phyloP scores from a whole-genome alignment of 1,140 invertebrate genomes.

The Magallana ariakensis region DNA sequence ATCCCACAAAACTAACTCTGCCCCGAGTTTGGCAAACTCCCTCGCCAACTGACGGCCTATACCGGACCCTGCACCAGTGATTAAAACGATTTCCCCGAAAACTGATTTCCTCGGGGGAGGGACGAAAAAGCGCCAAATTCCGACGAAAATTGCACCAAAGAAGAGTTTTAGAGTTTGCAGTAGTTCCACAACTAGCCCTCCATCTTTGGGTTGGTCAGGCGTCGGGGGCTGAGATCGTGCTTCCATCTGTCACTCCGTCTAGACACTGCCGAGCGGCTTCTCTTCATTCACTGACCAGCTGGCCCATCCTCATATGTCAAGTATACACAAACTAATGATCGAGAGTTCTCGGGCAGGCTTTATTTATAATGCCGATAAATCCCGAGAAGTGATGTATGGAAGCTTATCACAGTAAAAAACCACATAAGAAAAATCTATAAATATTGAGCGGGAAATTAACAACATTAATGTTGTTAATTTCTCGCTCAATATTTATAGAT shows the following conservation, averaged over 20 bases:
- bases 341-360: not conserved
- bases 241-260: slow-evolving; percentile 17
- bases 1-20: slow-evolving; percentile 93
- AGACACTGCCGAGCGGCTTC: not conserved
- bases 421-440: not conserved
- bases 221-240: not conserved
- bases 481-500: not conserved
- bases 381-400: slow-evolving; percentile 5
- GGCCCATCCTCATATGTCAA: slow-evolving; percentile 23
- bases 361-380: not conserved
- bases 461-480: no score
- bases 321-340: not conserved
- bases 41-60: slow-evolving; percentile 90
- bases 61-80: slow-evolving; percentile 89
- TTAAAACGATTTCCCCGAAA: slow-evolving; percentile 89
- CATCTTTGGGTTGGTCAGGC: not conserved
- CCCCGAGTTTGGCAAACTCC: slow-evolving; percentile 89
- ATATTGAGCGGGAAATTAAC: no score
- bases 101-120: slow-evolving; percentile 80
- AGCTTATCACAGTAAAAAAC: not conserved
- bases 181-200: slow-evolving; percentile 65
- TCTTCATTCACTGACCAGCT: not conserved
- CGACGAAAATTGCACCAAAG: slow-evolving; percentile 62
- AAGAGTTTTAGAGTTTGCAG: slow-evolving; percentile 64
- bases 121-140: slow-evolving; percentile 69